phyloP scores from a whole-genome alignment of 2,113 vertebrate genomes.

The Uria aalge region DNA sequence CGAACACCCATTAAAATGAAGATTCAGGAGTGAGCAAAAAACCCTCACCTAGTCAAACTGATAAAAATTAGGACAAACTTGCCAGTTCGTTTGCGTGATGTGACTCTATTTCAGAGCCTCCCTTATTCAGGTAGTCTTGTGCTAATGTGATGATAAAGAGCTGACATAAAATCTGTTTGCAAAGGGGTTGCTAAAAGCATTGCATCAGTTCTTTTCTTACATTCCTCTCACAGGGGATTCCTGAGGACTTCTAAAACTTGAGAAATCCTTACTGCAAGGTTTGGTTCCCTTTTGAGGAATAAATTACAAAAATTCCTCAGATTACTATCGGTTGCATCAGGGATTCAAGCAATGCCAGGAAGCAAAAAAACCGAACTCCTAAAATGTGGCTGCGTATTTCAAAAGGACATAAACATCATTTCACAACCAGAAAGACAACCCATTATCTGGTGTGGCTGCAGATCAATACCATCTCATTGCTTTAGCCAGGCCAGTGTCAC shows the following conservation, averaged over 20 bases:
- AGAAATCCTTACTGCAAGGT: background rate
- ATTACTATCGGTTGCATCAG: background rate
- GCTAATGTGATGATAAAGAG: background rate
- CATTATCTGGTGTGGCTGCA: background rate
- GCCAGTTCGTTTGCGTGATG: background rate
- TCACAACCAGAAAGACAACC: background rate
- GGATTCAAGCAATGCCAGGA: background rate
- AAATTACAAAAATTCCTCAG: background rate
- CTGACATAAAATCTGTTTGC: background rate
- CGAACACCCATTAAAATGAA: background rate
- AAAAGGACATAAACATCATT: background rate
- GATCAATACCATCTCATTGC: background rate
- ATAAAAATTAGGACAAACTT: background rate
- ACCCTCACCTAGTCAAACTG: background rate
- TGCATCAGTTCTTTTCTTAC: background rate
- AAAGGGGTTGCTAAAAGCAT: background rate
- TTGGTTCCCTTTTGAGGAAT: background rate
- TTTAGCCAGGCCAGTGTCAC: background rate
- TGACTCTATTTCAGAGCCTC: background rate
- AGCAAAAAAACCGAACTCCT: background rate
- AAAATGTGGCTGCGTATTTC: background rate
- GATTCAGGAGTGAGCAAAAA: background rate
- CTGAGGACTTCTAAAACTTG: background rate
- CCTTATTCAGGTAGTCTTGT: background rate
- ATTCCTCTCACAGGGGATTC: background rate